Evolutionary conservation across 2,113 vertebrate species (phyloP), one percentile per base, ranked within the genome.

Genomic region (Speoplatyrhinus poulsoni): DNA sequence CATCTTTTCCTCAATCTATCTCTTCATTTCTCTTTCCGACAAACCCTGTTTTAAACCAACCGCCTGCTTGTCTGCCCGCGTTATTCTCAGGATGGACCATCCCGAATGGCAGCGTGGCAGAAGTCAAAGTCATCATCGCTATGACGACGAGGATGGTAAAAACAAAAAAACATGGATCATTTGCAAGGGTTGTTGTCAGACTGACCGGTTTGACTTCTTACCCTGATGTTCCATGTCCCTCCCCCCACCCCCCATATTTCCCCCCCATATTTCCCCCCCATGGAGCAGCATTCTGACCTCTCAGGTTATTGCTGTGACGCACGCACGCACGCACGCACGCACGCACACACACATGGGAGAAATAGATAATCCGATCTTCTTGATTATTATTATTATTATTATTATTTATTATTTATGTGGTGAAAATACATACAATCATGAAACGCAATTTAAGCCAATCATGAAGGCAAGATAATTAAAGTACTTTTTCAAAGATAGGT

Each of bases 261-360:
- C 13, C 49, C 49, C n/a, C 9, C n/a, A 12, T 12, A 12, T 12
- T 10, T 50, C 49, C 13, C 49, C 49, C n/a, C 57, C 67, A 49
- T n/a, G 0, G 77, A 75, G 0, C 86, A 87, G 33, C 79, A 81
- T 0, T 73, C 85, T 74, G 92, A 92, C 89, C 91, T 83, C 83
- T 92, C 89, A 63, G 93, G 96, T 99, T 69, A 94, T 95, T 86
- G 50, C 11, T 54, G 17, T 33, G 9, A 68, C 26, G 0, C 50
- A 53, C 62, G 33, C 17, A 36, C 16, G 15, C 41, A 19, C 65
- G 13, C 63, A 56, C 4, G 6, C 6, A 9, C 12, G 52, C 41
- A 33, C 36, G 55, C 41, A 58, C 26, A 55, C 49, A 56, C 63
- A 46, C 7, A 10, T 41, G 36, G 36, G 36, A 5, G 36, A 41